These are phyloP conservation scores for Nematostella vectensis DNA, from an alignment of 92 coral and sea anemone species.

Conservation along the genomic window DNA sequence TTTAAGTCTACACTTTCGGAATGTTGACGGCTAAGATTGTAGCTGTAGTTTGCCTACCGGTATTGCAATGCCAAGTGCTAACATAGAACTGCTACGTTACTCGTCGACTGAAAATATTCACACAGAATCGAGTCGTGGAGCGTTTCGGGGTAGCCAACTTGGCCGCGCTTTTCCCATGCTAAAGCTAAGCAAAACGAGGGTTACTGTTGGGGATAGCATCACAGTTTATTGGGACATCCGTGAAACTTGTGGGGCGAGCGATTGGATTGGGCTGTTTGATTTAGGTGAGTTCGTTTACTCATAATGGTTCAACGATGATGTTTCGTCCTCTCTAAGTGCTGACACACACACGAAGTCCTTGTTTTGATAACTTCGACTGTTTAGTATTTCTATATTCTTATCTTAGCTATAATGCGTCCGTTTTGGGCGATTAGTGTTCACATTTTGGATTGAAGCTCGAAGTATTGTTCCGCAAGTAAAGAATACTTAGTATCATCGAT, in stretches of 20 bases:
- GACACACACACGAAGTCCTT: background rate
- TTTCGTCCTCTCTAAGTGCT: no score
- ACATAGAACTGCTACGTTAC: constrained; percentile 62
- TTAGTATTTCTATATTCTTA: no score
- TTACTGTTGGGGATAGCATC: constrained; percentile 94
- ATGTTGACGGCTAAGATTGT: constrained; percentile 14
- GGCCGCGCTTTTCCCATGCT: constrained; percentile 61
- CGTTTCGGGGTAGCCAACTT: constrained; percentile 37
- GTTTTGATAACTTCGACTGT: constrained; percentile 7
- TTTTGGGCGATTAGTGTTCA: no score
- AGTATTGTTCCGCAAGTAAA: no score
- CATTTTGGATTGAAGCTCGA: no score
- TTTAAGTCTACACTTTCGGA: constrained; percentile 19
- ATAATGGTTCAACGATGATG: no score
- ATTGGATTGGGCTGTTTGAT: constrained; percentile 96
- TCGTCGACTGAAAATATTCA: constrained; percentile 36
- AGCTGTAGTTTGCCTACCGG: background rate
- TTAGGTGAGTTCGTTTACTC: constrained; percentile 82
- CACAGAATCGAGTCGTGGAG: constrained; percentile 26
- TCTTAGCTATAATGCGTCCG: no score
- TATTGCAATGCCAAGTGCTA: constrained; percentile 60
- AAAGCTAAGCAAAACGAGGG: constrained; percentile 73
- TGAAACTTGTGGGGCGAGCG: constrained; percentile 80
- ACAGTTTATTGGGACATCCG: constrained; percentile 94
- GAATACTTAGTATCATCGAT: no score